These are phyloP conservation scores for Actinernus sp. DNA, from an alignment of 92 coral and sea anemone genomes.

Conservation along the genomic window DNA sequence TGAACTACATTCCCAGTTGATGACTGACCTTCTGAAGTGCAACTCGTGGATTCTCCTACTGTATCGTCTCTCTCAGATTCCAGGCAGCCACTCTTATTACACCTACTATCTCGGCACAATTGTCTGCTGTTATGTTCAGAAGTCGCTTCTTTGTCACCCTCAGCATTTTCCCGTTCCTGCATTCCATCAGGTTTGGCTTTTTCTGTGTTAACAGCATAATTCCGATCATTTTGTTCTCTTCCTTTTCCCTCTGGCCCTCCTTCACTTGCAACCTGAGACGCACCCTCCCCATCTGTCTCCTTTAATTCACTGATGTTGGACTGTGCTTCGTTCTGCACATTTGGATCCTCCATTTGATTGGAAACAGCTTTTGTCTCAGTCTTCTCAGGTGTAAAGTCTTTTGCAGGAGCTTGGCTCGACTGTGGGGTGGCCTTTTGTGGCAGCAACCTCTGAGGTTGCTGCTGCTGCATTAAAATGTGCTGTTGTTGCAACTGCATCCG, in stretches of 20 bases:
- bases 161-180: too few relatives aligned
- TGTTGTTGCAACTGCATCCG: conserved; percentile 89
- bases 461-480: conserved; percentile 82
- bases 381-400: conserved; percentile 20
- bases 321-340: too few relatives aligned
- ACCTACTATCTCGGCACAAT: too few relatives aligned
- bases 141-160: background rate
- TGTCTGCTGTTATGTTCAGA: too few relatives aligned
- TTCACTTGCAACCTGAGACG: too few relatives aligned
- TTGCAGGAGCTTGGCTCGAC: conserved; percentile 23
- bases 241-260: background rate
- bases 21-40: too few relatives aligned
- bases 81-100: background rate
- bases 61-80: background rate
- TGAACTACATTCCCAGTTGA: too few relatives aligned
- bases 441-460: conserved; percentile 62
- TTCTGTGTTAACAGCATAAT: too few relatives aligned
- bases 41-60: too few relatives aligned
- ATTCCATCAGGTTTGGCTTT: too few relatives aligned
- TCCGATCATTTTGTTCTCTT: too few relatives aligned
- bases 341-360: too few relatives aligned
- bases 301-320: background rate
- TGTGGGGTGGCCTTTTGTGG: conserved; percentile 53
- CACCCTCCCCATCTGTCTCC: background rate
- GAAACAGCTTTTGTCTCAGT: conserved; percentile 7